Percentiles rank a stretch among this genome's conserved stretches.
phyloP scores from a whole-genome alignment of 2,888 invertebrate species.

The Caenorhabditis sinica region DNA sequence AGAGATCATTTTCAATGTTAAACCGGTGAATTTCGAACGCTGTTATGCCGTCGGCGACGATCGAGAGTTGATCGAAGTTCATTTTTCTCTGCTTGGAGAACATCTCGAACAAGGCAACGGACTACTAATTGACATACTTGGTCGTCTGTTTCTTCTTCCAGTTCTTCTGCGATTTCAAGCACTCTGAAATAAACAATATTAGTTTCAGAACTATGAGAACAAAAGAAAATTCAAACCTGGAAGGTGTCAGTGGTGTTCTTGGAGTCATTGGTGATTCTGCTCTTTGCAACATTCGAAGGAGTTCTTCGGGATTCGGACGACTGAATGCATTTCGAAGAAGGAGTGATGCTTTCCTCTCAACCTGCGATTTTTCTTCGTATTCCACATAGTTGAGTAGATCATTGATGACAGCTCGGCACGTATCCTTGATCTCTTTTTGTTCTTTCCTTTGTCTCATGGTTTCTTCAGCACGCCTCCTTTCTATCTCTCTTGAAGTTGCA shows the following conservation, averaged over 20 bases:
- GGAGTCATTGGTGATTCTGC: constrained; percentile 35
- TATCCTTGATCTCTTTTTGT: constrained; percentile 49
- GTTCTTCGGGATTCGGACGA: constrained; percentile 54
- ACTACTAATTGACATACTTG: constrained; percentile 69
- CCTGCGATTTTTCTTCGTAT: constrained; percentile 73
- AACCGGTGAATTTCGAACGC: constrained; percentile 61
- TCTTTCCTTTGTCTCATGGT: neutral
- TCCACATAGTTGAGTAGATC: constrained; percentile 77
- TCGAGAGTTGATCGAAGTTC: constrained; percentile 66
- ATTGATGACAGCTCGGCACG: constrained; percentile 70
- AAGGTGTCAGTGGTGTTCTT: constrained; percentile 69
- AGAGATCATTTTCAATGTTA: constrained; percentile 42
- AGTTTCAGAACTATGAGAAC: neutral
- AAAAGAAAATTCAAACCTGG: constrained; percentile 48
- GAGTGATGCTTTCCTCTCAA: constrained; percentile 74
- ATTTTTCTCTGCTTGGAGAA: constrained; percentile 70
- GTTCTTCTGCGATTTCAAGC: constrained; percentile 69
- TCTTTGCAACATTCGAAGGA: constrained; percentile 29
- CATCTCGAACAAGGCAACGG: constrained; percentile 73
- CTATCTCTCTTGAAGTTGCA: constrained; percentile 28
- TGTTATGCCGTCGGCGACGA: constrained; percentile 57
- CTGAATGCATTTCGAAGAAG: constrained; percentile 63
- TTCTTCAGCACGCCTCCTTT: constrained; percentile 32
- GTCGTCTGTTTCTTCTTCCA: constrained; percentile 64
- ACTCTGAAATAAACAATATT: constrained; percentile 63